These are phyloP conservation scores for Drosophila incognita DNA, from an alignment of 2,888 invertebrate genomes.

Conservation along the genomic window DNA sequence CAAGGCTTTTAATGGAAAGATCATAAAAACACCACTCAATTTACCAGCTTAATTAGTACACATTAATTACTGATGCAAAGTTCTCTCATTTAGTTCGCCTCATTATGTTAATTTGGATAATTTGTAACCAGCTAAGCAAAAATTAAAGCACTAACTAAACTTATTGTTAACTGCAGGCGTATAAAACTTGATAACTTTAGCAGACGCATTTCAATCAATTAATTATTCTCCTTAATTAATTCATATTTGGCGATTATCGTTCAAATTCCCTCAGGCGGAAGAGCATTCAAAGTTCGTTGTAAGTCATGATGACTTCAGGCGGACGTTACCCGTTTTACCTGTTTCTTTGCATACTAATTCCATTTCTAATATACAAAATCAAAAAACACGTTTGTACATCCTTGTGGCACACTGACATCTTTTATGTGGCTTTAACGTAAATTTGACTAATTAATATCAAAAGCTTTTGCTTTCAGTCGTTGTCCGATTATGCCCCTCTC, in stretches of 20 bases:
- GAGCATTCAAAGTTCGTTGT: constrained; percentile 38
- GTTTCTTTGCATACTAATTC: constrained; percentile 58
- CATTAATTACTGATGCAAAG: neutral
- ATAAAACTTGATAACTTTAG: neutral
- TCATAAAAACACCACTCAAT: neutral
- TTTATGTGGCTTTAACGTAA: constrained; percentile 52
- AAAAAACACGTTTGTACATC: constrained; percentile 67
- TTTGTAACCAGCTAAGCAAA: neutral
- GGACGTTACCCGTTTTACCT: constrained; percentile 66
- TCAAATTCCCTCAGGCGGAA: neutral
- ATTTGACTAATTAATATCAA: constrained; percentile 74
- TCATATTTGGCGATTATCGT: neutral
- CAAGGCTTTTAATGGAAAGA: neutral
- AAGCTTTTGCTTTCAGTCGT: constrained; percentile 67
- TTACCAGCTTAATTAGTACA: no score
- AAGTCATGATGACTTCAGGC: neutral
- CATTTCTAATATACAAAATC: constrained; percentile 73
- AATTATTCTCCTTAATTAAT: neutral
- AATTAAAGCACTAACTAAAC: neutral
- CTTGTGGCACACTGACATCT: constrained; percentile 80
- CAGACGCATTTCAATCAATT: neutral
- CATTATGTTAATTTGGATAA: neutral
- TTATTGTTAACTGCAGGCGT: neutral
- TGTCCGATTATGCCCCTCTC: constrained; percentile 12
- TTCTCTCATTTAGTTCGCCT: neutral